Evolutionary conservation across 2,113 vertebrate species (phyloP).

Genomic region (Leiothrix lutea): DNA sequence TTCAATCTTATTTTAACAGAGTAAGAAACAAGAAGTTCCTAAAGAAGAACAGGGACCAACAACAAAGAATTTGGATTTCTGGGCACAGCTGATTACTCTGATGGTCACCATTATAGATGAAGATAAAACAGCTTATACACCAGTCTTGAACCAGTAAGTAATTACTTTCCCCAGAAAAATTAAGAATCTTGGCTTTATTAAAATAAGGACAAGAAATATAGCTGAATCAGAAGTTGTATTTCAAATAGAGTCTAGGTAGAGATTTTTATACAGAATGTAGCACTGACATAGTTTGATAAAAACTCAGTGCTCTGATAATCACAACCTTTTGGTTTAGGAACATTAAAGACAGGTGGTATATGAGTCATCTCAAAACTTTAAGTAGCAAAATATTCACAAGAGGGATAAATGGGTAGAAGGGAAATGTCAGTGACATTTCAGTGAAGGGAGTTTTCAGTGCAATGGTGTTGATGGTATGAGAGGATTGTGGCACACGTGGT

Average conservation of each 20-base stretch:
- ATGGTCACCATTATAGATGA: conserved; percentile 96
- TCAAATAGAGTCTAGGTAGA: background rate
- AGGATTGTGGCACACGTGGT: background rate
- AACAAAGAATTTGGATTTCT: conserved; percentile 93
- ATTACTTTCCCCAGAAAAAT: background rate
- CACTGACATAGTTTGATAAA: background rate
- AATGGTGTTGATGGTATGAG: background rate
- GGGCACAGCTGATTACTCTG: conserved; percentile 92
- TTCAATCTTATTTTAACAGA: conserved; percentile 66
- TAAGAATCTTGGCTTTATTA: background rate
- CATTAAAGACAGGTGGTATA: background rate
- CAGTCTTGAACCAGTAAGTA: conserved; percentile 92
- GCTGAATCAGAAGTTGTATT: background rate
- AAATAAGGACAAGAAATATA: background rate
- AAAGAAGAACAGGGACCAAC: conserved; percentile 92
- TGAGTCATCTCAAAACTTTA: background rate
- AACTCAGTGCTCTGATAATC: background rate
- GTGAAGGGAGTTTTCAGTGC: background rate
- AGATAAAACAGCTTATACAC: conserved; percentile 89
- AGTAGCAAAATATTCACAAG: background rate
- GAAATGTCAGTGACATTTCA: background rate
- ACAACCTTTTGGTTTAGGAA: background rate
- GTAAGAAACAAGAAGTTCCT: conserved; percentile 86
- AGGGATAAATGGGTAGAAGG: background rate
- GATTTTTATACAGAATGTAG: background rate